A percentile compares a stretch with the other conserved stretches of the same genome.
Conservation (phyloP, 2,888 invertebrate species). For the Heliconius ethilla region DNA sequence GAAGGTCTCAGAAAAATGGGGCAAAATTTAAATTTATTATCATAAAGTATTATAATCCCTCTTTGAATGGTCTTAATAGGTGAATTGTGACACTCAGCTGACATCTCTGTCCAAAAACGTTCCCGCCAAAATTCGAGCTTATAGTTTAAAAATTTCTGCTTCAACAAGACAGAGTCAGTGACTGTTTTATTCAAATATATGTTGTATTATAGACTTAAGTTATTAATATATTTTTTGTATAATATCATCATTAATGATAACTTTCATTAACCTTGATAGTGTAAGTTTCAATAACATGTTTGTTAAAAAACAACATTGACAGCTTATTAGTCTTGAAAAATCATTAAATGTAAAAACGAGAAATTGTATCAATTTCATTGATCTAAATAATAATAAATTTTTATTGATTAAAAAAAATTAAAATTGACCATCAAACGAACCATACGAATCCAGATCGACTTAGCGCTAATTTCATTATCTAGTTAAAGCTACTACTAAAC, state of each 20-base stretch:
- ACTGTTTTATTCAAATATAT: no score
- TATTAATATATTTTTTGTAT: no score
- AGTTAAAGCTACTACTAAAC: slow-evolving; percentile 31
- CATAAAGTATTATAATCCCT: background rate
- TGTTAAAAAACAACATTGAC: background rate
- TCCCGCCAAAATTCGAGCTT: background rate
- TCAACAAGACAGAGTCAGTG: background rate
- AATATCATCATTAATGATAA: no score
- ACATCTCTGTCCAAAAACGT: background rate
- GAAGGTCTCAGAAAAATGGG: no score
- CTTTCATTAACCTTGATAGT: slow-evolving; percentile 7
- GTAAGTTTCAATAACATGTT: background rate
- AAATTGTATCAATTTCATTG: background rate
- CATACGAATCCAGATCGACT: slow-evolving; percentile 21
- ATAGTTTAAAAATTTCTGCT: background rate
- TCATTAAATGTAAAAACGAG: background rate
- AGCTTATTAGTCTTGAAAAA: background rate
- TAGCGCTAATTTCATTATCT: slow-evolving; percentile 41
- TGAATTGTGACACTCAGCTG: background rate
- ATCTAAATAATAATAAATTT: background rate
- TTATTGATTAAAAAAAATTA: background rate
- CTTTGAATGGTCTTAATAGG: no score
- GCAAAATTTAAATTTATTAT: background rate
- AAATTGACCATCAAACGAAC: slow-evolving; percentile 24
- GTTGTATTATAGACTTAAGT: no score